Conservation (phyloP, 1,140 invertebrate genomes). For the Chionoecetes opilio region DNA sequence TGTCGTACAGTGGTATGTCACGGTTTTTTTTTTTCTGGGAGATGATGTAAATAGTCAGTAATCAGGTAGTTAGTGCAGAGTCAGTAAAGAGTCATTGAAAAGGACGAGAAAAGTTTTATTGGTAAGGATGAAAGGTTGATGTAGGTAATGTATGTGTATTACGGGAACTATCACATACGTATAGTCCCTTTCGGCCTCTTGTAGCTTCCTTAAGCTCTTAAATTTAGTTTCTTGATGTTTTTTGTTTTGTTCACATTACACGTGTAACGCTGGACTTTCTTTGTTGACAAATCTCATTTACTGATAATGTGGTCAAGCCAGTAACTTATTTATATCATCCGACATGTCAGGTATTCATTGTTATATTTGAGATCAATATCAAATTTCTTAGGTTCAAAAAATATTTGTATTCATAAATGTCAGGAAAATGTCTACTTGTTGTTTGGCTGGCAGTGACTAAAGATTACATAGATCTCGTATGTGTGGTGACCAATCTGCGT, state of each 20-base stretch:
- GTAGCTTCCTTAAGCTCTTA: no score
- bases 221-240: no score
- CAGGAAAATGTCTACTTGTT: background rate
- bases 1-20: no score
- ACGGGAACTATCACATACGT: no score
- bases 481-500: background rate
- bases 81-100: no score
- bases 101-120: no score
- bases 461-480: background rate
- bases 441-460: background rate
- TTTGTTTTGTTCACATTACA: background rate
- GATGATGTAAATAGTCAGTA: no score
- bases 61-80: no score
- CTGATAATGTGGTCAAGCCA: background rate
- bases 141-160: no score
- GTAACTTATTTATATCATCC: background rate
- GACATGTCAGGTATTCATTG: background rate
- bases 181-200: no score
- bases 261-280: background rate
- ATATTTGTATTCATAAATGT: background rate
- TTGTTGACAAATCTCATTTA: background rate
- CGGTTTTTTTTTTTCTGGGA: no score
- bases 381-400: background rate
- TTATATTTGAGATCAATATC: conserved; percentile 31
- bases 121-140: no score